Percentiles rank a stretch among this genome's conserved stretches.
Conservation (phyloP, 2,113 vertebrate species). For the Chaenocephalus aceratus region DNA sequence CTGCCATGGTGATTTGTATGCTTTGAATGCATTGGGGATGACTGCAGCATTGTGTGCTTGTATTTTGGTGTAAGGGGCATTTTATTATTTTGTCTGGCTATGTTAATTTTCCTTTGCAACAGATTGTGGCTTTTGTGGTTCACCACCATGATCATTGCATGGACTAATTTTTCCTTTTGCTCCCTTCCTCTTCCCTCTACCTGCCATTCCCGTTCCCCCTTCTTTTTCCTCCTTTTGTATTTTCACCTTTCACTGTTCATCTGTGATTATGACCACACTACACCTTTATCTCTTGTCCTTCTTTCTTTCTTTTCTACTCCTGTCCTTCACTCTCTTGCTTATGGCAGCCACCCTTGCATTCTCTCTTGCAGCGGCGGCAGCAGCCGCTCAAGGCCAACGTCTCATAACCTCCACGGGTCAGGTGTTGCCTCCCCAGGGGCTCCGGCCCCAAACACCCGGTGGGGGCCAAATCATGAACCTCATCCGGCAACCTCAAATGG, state of each 20-base stretch:
- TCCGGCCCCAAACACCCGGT: conserved; percentile 83
- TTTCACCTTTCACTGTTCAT: conserved; percentile 69
- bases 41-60: conserved; percentile 64
- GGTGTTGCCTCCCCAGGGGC: conserved; percentile 79
- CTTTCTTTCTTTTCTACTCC: conserved; percentile 58
- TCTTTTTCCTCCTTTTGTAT: conserved; percentile 59
- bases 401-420: conserved; percentile 83
- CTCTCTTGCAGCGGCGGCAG: conserved; percentile 90
- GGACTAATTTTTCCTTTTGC: conserved; percentile 86
- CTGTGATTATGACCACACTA: conserved; percentile 70
- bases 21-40: conserved; percentile 66
- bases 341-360: conserved; percentile 89
- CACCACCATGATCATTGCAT: conserved; percentile 88
- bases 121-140: conserved; percentile 80
- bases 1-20: conserved; percentile 75
- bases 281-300: conserved; percentile 63
- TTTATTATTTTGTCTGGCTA: conserved; percentile 44
- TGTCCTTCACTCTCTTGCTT: conserved; percentile 81
- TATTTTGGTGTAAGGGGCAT: conserved; percentile 66
- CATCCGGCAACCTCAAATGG: conserved; percentile 86
- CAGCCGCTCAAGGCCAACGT: conserved; percentile 85
- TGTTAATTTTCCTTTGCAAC: conserved; percentile 67
- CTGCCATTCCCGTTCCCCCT: conserved; percentile 37
- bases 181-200: conserved; percentile 49
- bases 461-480: conserved; percentile 87